These are phyloP conservation scores for Otolemur crassicaudatus DNA, from an alignment of 2,797 vertebrate species.

Conservation along the genomic window DNA sequence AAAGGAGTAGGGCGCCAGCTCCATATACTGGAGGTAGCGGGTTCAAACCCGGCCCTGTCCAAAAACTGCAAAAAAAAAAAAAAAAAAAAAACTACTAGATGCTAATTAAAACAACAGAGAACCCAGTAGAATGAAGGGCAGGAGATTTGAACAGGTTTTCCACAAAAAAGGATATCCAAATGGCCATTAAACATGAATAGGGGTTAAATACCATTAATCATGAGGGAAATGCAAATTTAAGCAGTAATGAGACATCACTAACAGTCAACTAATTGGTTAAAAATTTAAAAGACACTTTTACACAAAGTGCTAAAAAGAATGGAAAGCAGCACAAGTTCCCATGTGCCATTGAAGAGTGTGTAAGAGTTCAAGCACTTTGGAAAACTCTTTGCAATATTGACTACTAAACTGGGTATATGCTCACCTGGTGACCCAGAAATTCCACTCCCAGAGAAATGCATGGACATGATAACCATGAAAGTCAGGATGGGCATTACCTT, in stretches of 20 bases:
- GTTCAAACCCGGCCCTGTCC: too few relatives aligned
- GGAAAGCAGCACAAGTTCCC: neutral
- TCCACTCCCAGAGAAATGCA: too few relatives aligned
- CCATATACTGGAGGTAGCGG: too few relatives aligned
- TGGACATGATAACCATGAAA: neutral
- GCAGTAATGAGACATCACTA: neutral
- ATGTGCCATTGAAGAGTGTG: neutral
- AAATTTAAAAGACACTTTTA: neutral
- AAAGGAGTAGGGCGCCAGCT: too few relatives aligned
- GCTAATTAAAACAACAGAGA: neutral
- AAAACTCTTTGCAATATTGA: neutral
- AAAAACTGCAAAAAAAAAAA: too few relatives aligned
- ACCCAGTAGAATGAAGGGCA: neutral
- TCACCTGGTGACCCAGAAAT: neutral
- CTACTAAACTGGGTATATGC: neutral
- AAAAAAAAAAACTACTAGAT: neutral
- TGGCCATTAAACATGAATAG: neutral
- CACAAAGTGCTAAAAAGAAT: neutral
- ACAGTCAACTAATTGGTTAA: neutral
- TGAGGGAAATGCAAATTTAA: neutral
- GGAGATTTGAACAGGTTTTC: neutral
- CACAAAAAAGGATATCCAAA: neutral
- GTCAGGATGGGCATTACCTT: neutral
- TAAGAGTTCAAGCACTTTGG: neutral
- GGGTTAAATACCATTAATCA: neutral